A percentile compares a stretch with the other conserved stretches of the same genome.
Conservation (phyloP, 2,888 invertebrate species). For the Lasioglossum zephyrum region DNA sequence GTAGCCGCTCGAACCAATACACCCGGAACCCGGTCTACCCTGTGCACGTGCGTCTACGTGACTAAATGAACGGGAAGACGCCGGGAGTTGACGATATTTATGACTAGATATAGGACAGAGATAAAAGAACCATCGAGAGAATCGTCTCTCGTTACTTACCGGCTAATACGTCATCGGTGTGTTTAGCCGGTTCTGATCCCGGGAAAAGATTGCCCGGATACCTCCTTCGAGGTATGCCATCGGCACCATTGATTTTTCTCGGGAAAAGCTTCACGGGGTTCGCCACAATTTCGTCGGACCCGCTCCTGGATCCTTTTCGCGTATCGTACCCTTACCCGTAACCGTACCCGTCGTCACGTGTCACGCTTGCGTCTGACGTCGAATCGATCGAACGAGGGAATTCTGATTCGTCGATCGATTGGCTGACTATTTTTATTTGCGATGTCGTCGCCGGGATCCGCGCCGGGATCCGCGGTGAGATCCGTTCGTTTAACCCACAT, state of each 20-base stretch:
- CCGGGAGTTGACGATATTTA: constrained; percentile 63
- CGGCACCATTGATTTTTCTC: constrained; percentile 26
- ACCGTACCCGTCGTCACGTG: neutral
- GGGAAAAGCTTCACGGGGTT: constrained; percentile 10
- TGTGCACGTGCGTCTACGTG: constrained; percentile 35
- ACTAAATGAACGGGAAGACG: constrained; percentile 34
- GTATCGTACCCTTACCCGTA: neutral
- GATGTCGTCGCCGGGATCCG: neutral
- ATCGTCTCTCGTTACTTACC: constrained; percentile 54
- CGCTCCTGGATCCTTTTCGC: neutral
- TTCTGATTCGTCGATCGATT: constrained; percentile 8
- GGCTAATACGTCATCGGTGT: constrained; percentile 41
- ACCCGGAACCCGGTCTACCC: neutral
- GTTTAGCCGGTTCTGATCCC: constrained; percentile 9
- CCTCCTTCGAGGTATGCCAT: constrained; percentile 3
- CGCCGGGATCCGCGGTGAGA: neutral
- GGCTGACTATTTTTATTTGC: constrained; percentile 1
- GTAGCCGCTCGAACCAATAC: neutral
- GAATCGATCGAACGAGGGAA: neutral
- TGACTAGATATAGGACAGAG: constrained; percentile 53
- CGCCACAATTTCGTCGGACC: constrained; percentile 19
- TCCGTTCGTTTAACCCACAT: neutral
- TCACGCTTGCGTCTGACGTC: constrained; percentile 9
- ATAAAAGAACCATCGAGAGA: constrained; percentile 42
- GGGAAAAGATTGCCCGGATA: constrained; percentile 7